These are phyloP conservation scores for Platycheirus rosarum DNA, from an alignment of 2,888 invertebrate genomes.

Conservation along the genomic window DNA sequence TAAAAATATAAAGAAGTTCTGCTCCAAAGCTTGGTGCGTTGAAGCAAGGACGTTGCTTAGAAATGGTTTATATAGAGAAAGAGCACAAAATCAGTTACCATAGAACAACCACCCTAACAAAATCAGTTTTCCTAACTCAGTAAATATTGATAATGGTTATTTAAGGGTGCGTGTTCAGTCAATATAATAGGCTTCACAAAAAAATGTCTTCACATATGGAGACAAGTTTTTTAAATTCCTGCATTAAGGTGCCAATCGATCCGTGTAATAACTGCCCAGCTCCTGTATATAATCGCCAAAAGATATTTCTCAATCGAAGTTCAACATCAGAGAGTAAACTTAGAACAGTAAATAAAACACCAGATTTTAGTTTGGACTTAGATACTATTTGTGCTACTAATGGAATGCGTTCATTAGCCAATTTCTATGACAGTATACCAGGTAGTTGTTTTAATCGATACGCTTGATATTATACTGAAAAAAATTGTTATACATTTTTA, in stretches of 20 bases:
- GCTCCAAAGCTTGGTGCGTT: no score
- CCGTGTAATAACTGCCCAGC: slow-evolving; percentile 88
- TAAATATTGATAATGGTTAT: slow-evolving; percentile 44
- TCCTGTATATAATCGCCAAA: slow-evolving; percentile 86
- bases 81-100: slow-evolving; percentile 12
- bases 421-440: slow-evolving; percentile 91
- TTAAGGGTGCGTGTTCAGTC: slow-evolving; percentile 14
- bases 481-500: slow-evolving; percentile 10
- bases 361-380: slow-evolving; percentile 46
- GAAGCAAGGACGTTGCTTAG: background rate
- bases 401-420: slow-evolving; percentile 86
- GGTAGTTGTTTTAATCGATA: slow-evolving; percentile 76
- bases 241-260: slow-evolving; percentile 88
- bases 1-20: no score
- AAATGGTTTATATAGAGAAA: no score
- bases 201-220: slow-evolving; percentile 84
- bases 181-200: background rate
- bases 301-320: slow-evolving; percentile 77
- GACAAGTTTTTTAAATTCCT: slow-evolving; percentile 88
- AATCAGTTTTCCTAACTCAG: slow-evolving; percentile 44
- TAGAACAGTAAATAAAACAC: slow-evolving; percentile 38
- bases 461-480: slow-evolving; percentile 6
- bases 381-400: slow-evolving; percentile 75
- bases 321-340: slow-evolving; percentile 66
- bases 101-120: slow-evolving; percentile 30